Base-by-base conservation (phyloP, 2,888 invertebrate species). In the Chorisops tibialis region DNA sequence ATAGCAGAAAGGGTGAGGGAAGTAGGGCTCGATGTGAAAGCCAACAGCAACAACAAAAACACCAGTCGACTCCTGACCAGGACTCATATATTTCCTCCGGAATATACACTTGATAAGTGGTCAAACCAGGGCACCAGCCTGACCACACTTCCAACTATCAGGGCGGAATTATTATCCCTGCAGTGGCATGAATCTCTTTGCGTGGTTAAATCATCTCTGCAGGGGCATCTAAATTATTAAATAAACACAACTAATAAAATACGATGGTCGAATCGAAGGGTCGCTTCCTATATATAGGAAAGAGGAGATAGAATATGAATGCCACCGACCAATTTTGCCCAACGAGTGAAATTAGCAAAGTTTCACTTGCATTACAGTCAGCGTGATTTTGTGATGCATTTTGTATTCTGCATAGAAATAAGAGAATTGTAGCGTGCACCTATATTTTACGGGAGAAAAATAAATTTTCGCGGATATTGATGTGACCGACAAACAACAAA, bases 141-240 rank as follows among this genome's bases (percentile, higher is more conserved):
- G 50, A 38, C 61, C 61, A 21, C 61, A 61, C 39, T 61, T 51
- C 47, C 59, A 48, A 59, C 59, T 48, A 48, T 21, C 22, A 43
- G 30, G 45, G 19, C 11, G 7, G 61, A 61, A 30, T 65, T 65
- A 65, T 63, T 61, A 65, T 59, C 54, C 51, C 65, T 65, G 65
- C 65, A 65, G 63, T 61, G 30, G 48, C 59, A 56, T 61, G 61
- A 65, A 65, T 65, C 65, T 63, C 61, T 63, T 65, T 63, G 63
- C 61, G 61, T 59, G 65, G 65, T 63, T 61, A 65, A 63, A 65
- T 63, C 65, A 65, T 65, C 63, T 65, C 65, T 65, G 63, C 65
- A 65, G 65, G 65, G 61, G 59, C 52, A 61, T 49, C 54, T 63
- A 65, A 63, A 65, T 65, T 65, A 65, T 61, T 65, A 65, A 65